A percentile compares a stretch with the other conserved stretches of the same genome.
These are phyloP conservation scores for Cydia fagiglandana DNA, from an alignment of 1,140 invertebrate species.

Conservation along the genomic window DNA sequence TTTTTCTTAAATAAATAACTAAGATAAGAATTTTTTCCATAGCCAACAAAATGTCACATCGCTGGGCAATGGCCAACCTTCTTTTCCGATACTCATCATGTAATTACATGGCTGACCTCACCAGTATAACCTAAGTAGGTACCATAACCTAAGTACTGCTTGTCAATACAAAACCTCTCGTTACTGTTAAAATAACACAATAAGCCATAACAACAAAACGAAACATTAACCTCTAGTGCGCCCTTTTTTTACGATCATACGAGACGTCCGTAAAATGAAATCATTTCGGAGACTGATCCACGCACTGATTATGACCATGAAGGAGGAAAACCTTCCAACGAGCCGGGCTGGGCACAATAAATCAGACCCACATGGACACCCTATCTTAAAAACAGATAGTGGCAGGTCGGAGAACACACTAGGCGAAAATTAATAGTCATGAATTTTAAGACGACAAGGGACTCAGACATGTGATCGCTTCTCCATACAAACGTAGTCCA, in stretches of 20 bases:
- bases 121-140: no score
- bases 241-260: constrained; percentile 21
- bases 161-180: not conserved
- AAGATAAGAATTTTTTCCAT: no score
- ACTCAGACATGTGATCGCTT: no score
- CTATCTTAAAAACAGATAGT: constrained; percentile 31
- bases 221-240: not conserved
- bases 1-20: no score
- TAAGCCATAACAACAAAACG: not conserved
- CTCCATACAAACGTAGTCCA: no score
- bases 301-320: constrained; percentile 22
- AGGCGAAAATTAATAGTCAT: not conserved
- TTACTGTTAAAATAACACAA: not conserved
- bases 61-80: not conserved
- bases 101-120: no score
- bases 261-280: constrained; percentile 22
- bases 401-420: constrained; percentile 2
- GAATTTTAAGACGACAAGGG: no score
- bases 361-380: constrained; percentile 30
- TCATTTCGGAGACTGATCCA: constrained; percentile 16
- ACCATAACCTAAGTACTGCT: no score
- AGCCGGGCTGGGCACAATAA: constrained; percentile 10
- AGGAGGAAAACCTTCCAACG: not conserved
- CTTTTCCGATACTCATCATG: not conserved
- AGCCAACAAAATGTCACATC: no score